phyloP scores from a whole-genome alignment of 2,113 vertebrate genomes.

The Oncorhynchus mykiss region DNA sequence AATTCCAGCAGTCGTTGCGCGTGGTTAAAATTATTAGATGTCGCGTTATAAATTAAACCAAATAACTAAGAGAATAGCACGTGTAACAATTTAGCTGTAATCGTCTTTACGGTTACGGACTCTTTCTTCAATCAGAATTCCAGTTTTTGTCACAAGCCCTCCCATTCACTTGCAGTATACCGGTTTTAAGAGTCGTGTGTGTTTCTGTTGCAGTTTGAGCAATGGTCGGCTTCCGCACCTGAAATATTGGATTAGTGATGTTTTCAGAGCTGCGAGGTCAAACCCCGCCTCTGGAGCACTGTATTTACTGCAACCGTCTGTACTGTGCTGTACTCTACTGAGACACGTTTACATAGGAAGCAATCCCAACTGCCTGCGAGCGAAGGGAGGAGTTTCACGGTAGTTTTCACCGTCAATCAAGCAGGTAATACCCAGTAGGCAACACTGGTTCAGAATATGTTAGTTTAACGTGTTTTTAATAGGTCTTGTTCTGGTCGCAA shows the following conservation, averaged over 20 bases:
- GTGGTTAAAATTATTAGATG: not conserved
- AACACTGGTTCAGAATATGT: too few relatives aligned
- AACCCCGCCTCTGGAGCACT: conserved; percentile 70
- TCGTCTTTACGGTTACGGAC: not conserved
- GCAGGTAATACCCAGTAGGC: not conserved
- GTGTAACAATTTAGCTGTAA: not conserved
- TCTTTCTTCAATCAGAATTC: not conserved
- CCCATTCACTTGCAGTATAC: conserved; percentile 12
- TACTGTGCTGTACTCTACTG: conserved; percentile 30
- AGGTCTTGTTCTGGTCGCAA: too few relatives aligned
- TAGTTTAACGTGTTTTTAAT: too few relatives aligned
- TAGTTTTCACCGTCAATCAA: not conserved
- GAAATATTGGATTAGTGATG: conserved; percentile 76
- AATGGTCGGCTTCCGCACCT: conserved; percentile 68
- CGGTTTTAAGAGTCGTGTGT: not conserved
- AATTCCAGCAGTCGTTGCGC: not conserved
- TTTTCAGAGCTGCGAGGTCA: conserved; percentile 71
- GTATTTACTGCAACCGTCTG: conserved; percentile 69
- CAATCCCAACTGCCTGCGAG: not conserved
- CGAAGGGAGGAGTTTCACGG: not conserved
- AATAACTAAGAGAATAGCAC: not conserved
- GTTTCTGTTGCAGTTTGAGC: conserved; percentile 35
- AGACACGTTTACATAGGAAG: not conserved
- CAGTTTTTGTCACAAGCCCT: not conserved
- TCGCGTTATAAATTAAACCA: not conserved